Evolutionary conservation across 1,140 invertebrate genomes (phyloP).

Genomic region (Drosophila burlai): DNA sequence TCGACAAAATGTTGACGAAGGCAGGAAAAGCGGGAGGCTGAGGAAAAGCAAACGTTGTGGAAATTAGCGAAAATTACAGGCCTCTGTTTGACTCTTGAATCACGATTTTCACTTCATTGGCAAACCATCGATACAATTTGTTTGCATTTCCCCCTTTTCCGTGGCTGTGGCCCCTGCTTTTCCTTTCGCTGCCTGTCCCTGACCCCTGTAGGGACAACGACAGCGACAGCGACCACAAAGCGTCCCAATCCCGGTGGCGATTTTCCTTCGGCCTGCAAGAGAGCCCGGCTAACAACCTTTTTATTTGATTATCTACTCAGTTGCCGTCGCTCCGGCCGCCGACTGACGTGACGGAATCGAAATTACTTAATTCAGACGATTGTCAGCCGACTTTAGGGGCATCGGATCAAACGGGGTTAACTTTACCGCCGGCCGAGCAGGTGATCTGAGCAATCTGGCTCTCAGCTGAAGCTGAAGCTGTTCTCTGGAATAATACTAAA

Average conservation of each 20-base stretch:
- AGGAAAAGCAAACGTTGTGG: slow-evolving; percentile 40
- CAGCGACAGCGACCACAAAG: slow-evolving; percentile 16
- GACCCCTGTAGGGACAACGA: slow-evolving; percentile 39
- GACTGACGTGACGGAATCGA: slow-evolving; percentile 45
- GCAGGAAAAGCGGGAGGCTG: neutral
- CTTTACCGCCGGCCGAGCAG: slow-evolving; percentile 18
- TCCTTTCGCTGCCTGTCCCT: slow-evolving; percentile 45
- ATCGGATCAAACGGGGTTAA: slow-evolving; percentile 49
- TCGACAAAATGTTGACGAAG: slow-evolving; percentile 55
- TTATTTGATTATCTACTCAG: slow-evolving; percentile 59
- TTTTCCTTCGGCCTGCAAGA: slow-evolving; percentile 33
- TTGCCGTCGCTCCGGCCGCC: neutral
- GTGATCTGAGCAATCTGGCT: slow-evolving; percentile 11
- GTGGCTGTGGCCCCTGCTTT: slow-evolving; percentile 2
- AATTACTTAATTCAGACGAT: slow-evolving; percentile 58
- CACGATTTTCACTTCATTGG: slow-evolving; percentile 65
- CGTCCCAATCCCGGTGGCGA: slow-evolving; percentile 32
- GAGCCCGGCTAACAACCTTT: slow-evolving; percentile 39
- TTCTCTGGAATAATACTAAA: neutral
- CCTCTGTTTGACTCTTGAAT: slow-evolving; percentile 55
- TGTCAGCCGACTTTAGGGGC: slow-evolving; percentile 29
- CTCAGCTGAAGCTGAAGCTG: neutral
- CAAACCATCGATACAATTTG: slow-evolving; percentile 59
- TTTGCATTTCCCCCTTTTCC: slow-evolving; percentile 20
- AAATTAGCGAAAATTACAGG: slow-evolving; percentile 62